These are phyloP conservation scores for Sarcoramphus papa DNA, from an alignment of 2,797 vertebrate genomes.

Conservation along the genomic window DNA sequence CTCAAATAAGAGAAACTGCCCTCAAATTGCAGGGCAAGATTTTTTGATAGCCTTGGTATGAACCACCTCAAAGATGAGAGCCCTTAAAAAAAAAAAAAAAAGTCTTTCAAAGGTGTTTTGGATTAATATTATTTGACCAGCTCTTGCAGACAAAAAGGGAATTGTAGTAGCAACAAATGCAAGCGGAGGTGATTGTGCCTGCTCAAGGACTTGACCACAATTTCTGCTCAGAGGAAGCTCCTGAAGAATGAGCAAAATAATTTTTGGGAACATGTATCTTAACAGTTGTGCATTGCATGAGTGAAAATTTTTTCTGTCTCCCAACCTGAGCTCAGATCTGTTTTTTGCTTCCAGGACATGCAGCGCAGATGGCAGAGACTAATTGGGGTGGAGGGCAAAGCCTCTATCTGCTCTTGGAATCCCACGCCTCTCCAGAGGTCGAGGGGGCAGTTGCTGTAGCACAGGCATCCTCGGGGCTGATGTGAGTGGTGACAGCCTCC, in stretches of 20 bases:
- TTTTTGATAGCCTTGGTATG: background rate
- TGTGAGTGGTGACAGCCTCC: background rate
- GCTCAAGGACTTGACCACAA: background rate
- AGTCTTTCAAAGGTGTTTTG: background rate
- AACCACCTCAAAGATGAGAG: background rate
- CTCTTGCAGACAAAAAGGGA: background rate
- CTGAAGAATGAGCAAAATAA: background rate
- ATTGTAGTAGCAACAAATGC: background rate
- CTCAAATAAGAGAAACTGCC: background rate
- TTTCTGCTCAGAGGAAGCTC: background rate
- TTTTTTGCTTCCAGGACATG: background rate
- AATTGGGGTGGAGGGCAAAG: constrained; percentile 12
- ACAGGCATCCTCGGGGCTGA: background rate
- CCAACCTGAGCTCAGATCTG: background rate
- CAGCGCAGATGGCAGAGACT: constrained; percentile 3
- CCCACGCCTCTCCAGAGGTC: background rate
- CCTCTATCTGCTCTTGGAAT: background rate
- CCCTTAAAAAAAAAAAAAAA: background rate
- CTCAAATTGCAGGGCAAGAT: background rate
- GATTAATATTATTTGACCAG: background rate
- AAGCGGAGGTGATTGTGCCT: background rate
- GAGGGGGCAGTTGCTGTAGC: background rate
- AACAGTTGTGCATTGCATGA: background rate
- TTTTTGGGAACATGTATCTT: background rate
- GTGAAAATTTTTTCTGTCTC: background rate